Evolutionary conservation across 2,888 invertebrate species (phyloP).

Genomic region (Pyrgus malvae): DNA sequence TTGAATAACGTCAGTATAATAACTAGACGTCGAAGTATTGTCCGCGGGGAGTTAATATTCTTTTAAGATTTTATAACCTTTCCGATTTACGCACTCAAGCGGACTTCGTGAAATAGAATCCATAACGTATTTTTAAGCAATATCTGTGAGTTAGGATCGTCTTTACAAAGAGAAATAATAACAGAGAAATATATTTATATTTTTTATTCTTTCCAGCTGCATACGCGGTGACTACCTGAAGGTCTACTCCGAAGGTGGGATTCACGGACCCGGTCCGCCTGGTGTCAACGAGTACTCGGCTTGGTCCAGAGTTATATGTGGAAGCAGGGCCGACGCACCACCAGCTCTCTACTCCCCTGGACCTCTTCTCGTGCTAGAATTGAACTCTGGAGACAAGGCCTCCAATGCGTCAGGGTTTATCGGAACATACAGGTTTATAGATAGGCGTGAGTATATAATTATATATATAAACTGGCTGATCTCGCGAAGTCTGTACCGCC

Average conservation of each 20-base stretch:
- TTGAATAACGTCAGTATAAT: too few species aligned
- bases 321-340: constrained; percentile 85
- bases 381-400: constrained; percentile 82
- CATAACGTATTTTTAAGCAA: too few species aligned
- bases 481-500: too few species aligned
- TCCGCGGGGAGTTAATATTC: too few species aligned
- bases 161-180: too few species aligned
- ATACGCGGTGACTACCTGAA: constrained; percentile 88
- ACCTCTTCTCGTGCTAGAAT: constrained; percentile 86
- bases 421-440: constrained; percentile 89
- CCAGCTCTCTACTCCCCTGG: constrained; percentile 88
- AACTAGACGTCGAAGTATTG: too few species aligned
- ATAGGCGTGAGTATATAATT: constrained; percentile 84
- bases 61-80: too few species aligned
- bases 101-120: too few species aligned
- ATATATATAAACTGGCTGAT: too few species aligned
- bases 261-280: constrained; percentile 85
- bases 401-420: constrained; percentile 85
- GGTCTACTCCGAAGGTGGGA: constrained; percentile 88
- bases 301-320: constrained; percentile 89
- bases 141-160: too few species aligned
- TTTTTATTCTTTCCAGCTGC: constrained; percentile 83
- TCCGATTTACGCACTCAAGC: too few species aligned
- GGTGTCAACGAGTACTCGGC: constrained; percentile 89
- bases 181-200: too few species aligned